A percentile compares a stretch with the other conserved stretches of the same genome.
Evolutionary conservation across 2,888 invertebrate species (phyloP).

Genomic region (Stratiomys singularior): DNA sequence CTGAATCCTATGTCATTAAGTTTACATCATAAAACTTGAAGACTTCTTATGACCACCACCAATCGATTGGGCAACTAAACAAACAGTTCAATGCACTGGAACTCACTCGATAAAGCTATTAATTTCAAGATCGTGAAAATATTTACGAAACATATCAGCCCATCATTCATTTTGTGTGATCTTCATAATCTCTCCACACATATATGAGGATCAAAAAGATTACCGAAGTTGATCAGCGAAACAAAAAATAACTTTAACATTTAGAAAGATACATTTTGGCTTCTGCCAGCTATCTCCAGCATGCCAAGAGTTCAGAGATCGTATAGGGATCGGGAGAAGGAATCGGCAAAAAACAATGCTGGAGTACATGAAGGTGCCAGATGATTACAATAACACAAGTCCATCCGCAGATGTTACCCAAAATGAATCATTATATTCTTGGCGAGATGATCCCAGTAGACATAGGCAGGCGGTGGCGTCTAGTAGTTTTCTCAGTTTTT

Average conservation of each 20-base stretch:
- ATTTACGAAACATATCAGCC: conserved; percentile 26
- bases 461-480: conserved; percentile 30
- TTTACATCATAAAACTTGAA: not conserved
- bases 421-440: conserved; percentile 31
- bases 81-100: conserved; percentile 26
- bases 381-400: not conserved
- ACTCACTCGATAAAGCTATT: conserved; percentile 15
- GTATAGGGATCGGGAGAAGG: not conserved
- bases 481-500: conserved; percentile 31
- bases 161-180: conserved; percentile 30
- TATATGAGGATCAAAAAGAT: not conserved
- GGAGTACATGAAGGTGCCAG: not conserved
- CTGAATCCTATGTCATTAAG: not conserved
- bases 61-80: conserved; percentile 1
- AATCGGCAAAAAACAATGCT: not conserved
- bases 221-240: not conserved
- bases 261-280: not conserved
- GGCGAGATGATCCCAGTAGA: not conserved
- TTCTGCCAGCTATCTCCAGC: too few relatives aligned
- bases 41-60: not conserved
- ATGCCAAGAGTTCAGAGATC: too few relatives aligned
- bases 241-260: not conserved
- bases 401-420: not conserved
- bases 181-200: conserved; percentile 8
- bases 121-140: conserved; percentile 34